phyloP scores from a whole-genome alignment of 2,113 vertebrate genomes.

The Lycaon pictus region DNA sequence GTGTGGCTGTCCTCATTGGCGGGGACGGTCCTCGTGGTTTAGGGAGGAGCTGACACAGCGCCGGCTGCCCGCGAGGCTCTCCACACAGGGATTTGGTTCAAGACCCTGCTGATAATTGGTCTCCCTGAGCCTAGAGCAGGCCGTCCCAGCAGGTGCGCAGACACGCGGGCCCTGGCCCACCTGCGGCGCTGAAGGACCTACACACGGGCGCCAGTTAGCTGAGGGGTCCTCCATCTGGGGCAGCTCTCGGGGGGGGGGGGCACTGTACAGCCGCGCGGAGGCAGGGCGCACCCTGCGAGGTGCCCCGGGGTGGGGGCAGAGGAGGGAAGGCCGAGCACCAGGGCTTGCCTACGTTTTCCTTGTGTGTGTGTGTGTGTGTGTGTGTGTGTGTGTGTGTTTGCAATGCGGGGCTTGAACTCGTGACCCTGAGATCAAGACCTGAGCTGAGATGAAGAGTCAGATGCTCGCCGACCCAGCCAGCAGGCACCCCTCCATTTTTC shows the following conservation, averaged over 20 bases:
- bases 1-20: rapidly evolving
- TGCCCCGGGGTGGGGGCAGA: not conserved
- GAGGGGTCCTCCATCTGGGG: rapidly evolving
- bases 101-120: not conserved
- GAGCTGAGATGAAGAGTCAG: not conserved
- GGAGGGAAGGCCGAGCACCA: rapidly evolving
- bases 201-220: rapidly evolving
- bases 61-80: not conserved
- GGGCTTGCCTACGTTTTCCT: not conserved
- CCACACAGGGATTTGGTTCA: not conserved
- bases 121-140: not conserved
- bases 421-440: not conserved
- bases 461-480: not conserved
- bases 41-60: not conserved
- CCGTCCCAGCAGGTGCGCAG: not conserved
- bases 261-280: rapidly evolving
- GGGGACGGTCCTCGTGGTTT: not conserved
- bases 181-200: not conserved
- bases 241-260: no score
- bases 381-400: no score
- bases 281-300: rapidly evolving
- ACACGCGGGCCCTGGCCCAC: not conserved
- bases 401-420: not conserved
- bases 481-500: not conserved
- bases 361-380: no score